Percentiles rank a stretch among this genome's conserved stretches.
phyloP scores from a whole-genome alignment of 2,888 invertebrate genomes.

The Panzeria rudis region DNA sequence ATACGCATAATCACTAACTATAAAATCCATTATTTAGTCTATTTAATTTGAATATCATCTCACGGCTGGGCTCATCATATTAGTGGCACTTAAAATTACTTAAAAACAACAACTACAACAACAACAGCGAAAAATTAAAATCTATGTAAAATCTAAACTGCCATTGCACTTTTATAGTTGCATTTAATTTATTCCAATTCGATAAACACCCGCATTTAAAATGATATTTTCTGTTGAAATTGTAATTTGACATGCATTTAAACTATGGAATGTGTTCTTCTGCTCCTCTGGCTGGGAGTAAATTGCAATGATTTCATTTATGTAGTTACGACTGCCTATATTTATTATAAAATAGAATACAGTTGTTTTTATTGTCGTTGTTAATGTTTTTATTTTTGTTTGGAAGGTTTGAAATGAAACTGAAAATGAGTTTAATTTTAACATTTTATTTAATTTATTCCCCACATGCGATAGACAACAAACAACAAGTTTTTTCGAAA shows the following conservation, averaged over 20 bases:
- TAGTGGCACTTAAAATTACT: slow-evolving; percentile 47
- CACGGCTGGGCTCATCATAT: slow-evolving; percentile 25
- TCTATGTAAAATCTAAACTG: slow-evolving; percentile 48
- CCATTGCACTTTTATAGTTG: slow-evolving; percentile 59
- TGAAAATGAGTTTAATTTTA: slow-evolving; percentile 69
- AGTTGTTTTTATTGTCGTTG: slow-evolving; percentile 21
- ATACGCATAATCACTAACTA: not conserved
- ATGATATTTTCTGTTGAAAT: slow-evolving; percentile 51
- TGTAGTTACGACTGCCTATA: slow-evolving; percentile 10
- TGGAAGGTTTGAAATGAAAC: slow-evolving; percentile 58
- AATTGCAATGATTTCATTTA: slow-evolving; percentile 65
- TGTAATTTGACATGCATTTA: slow-evolving; percentile 52
- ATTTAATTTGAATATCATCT: slow-evolving; percentile 42
- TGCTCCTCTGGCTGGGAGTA: slow-evolving; percentile 22
- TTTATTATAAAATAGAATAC: slow-evolving; percentile 28
- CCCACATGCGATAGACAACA: slow-evolving; percentile 64
- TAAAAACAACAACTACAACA: not conserved
- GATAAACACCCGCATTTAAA: slow-evolving; percentile 71
- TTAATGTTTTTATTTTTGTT: slow-evolving; percentile 32
- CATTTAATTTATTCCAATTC: slow-evolving; percentile 67
- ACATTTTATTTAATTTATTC: slow-evolving; percentile 68
- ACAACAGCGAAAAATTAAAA: not conserved
- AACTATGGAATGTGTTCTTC: not conserved
- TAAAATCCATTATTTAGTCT: slow-evolving; percentile 12
- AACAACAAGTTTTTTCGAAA: not conserved